Percentiles rank a stretch among this genome's conserved stretches.
These are phyloP conservation scores for Bos javanicus DNA, from an alignment of 2,113 vertebrate species.

Conservation along the genomic window DNA sequence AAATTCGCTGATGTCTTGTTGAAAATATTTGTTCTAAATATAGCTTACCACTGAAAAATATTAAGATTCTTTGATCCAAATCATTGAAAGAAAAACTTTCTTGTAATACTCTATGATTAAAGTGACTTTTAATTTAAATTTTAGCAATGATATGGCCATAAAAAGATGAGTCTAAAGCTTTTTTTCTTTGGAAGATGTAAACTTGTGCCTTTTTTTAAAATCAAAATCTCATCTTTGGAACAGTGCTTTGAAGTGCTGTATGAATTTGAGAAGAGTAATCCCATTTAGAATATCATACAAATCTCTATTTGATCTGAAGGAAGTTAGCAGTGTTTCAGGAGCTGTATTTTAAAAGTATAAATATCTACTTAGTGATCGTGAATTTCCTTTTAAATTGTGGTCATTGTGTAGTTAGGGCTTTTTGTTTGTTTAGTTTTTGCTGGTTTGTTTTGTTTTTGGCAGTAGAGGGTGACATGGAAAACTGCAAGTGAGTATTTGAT, in stretches of 20 bases:
- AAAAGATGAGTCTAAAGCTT: constrained; percentile 34
- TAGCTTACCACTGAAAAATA: background rate
- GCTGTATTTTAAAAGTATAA: constrained; percentile 12
- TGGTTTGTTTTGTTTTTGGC: background rate
- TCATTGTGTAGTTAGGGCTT: constrained; percentile 65
- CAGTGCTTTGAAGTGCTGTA: background rate
- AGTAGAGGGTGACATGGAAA: constrained; percentile 10
- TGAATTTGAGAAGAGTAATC: constrained; percentile 14
- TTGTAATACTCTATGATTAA: constrained; percentile 54
- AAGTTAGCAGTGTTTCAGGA: constrained; percentile 51
- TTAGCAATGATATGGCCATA: constrained; percentile 23
- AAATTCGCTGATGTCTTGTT: background rate
- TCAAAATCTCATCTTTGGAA: constrained; percentile 60
- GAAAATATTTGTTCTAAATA: constrained; percentile 35
- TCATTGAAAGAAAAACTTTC: constrained; percentile 33
- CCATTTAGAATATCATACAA: constrained; percentile 23
- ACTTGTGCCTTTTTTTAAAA: background rate
- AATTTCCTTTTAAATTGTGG: constrained; percentile 66
- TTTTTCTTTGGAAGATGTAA: constrained; percentile 6
- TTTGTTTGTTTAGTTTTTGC: background rate
- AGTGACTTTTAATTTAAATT: constrained; percentile 66
- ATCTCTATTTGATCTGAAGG: constrained; percentile 55
- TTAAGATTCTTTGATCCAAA: background rate
- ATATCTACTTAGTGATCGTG: background rate
- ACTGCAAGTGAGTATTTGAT: constrained; percentile 43